Evolutionary conservation across 2,113 vertebrate genomes (phyloP), one percentile per base, ranked within the genome.

Genomic region (Hyaena hyaena): DNA sequence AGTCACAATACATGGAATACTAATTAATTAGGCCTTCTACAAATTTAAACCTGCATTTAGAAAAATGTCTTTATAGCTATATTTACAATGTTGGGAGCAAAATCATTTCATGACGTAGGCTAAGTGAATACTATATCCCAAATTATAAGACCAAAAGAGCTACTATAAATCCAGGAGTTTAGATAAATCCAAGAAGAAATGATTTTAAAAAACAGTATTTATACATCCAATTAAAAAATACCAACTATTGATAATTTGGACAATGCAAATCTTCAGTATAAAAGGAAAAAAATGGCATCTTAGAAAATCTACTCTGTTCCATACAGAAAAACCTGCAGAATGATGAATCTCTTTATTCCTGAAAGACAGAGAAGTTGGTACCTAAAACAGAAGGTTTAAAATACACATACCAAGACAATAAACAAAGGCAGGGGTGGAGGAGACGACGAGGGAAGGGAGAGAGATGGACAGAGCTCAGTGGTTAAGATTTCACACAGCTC

Each of bases 31-130:
- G 68, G 35, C 58, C 31, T 84, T 97, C 48, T 58, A 71, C 4
- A 94, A 97, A 97, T 66, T 90, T 93, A 87, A 95, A 63, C 15
- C 61, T 93, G 21, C 24, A 84, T 94, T 95, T 94, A 95, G 26
- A 50, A 77, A 95, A 79, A 11, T 61, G 61, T 73, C 58, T 93
- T 68, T 88, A 68, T 8, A 97, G 43, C 58, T 95, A 12, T 80
- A 83, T 31, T 79, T 93, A 90, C 15, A 95, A 50, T 92, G 95
- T 73, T 79, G 17, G 53, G 94, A 93, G 66, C 45, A 94, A 97
- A 93, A 87, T 93, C 31, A 94, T 86, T 96, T 96, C 63, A 73
- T 68, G 73, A 91, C 33, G 91, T 16, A 73, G 26, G 74, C 63
- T 73, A 96, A 96, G 58, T 77, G 82, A 96, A 63, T 97, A 71